Percentiles rank a stretch among this genome's conserved stretches.
Evolutionary conservation across 2,113 vertebrate species (phyloP).

Genomic region (Gallinago media): DNA sequence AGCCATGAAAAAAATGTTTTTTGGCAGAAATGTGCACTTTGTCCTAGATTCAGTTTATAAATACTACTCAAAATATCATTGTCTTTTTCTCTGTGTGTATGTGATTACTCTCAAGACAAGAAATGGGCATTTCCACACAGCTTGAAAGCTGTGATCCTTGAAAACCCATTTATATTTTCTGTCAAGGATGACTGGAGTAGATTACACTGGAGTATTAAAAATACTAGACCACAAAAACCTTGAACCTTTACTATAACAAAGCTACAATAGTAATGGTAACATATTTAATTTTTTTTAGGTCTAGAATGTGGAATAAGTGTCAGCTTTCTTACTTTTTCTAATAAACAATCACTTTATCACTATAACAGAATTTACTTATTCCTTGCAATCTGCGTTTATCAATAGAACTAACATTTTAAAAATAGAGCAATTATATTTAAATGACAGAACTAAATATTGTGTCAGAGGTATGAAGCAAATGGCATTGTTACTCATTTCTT

Average conservation of each 20-base stretch:
- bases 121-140: slow-evolving; percentile 40
- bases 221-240: slow-evolving; percentile 26
- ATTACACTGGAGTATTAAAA: slow-evolving; percentile 37
- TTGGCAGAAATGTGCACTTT: background rate
- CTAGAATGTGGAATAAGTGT: background rate
- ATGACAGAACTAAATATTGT: slow-evolving; percentile 79
- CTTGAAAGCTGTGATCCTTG: slow-evolving; percentile 36
- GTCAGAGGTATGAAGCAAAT: slow-evolving; percentile 72
- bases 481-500: slow-evolving; percentile 63
- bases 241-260: background rate
- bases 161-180: slow-evolving; percentile 38
- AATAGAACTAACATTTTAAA: slow-evolving; percentile 67
- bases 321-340: background rate
- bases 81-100: background rate
- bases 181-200: slow-evolving; percentile 29
- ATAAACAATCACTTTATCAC: slow-evolving; percentile 3
- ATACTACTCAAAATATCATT: slow-evolving; percentile 10
- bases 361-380: slow-evolving; percentile 38
- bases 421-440: slow-evolving; percentile 73
- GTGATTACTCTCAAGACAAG: background rate
- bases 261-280: background rate
- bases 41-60: slow-evolving; percentile 25
- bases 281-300: background rate
- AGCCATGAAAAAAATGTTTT: background rate
- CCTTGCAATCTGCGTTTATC: slow-evolving; percentile 67